phyloP scores from a whole-genome alignment of 2,797 vertebrate genomes.

The Vultur gryphus region DNA sequence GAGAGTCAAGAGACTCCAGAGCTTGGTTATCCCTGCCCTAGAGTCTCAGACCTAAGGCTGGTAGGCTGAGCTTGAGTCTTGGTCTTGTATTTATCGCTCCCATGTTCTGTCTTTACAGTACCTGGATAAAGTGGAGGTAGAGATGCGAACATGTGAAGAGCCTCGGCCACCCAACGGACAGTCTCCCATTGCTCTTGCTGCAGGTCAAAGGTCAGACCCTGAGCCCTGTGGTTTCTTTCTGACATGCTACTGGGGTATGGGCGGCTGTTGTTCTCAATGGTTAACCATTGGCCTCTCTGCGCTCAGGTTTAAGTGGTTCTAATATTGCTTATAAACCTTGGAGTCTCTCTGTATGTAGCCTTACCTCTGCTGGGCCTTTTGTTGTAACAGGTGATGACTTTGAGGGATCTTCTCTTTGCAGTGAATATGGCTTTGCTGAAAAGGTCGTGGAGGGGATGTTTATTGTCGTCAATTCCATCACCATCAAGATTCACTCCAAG shows the following conservation, averaged over 20 bases:
- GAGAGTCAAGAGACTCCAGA: not conserved
- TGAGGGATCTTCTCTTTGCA: constrained; percentile 56
- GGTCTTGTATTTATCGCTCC: not conserved
- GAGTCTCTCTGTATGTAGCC: not conserved
- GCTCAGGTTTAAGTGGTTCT: not conserved
- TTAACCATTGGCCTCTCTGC: not conserved
- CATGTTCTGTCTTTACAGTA: constrained; percentile 77
- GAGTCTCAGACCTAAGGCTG: not conserved
- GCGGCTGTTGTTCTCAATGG: not conserved
- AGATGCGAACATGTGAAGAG: constrained; percentile 97
- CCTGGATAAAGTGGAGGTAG: constrained; percentile 97
- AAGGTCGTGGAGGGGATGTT: constrained; percentile 99
- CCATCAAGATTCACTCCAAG: constrained; percentile 93
- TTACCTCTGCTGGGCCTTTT: not conserved
- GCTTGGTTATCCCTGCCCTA: not conserved
- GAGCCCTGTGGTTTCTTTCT: not conserved
- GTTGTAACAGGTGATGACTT: not conserved
- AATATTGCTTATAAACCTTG: not conserved
- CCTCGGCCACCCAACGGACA: constrained; percentile 95
- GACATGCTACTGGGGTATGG: not conserved
- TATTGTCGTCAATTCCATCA: constrained; percentile 92
- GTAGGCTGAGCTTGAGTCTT: not conserved
- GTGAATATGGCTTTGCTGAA: constrained; percentile 98
- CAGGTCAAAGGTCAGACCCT: constrained; percentile 89
- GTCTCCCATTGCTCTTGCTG: constrained; percentile 94